Base-by-base conservation (phyloP, 2,113 vertebrate genomes). In the Xiphophorus maculatus region DNA sequence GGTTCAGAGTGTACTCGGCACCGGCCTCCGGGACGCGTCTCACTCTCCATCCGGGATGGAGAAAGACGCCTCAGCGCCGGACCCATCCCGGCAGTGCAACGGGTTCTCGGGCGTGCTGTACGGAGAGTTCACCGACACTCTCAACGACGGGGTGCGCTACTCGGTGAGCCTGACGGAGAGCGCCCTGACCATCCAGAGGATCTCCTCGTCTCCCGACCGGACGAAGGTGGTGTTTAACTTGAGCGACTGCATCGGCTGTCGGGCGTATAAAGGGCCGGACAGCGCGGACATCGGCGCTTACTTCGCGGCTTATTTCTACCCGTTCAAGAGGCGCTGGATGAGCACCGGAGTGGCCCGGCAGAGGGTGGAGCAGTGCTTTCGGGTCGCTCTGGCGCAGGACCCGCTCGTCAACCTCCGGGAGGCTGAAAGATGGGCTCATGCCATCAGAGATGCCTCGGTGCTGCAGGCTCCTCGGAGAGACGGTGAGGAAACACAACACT, bases 291-390 rank as follows among this genome's bases (percentile, higher is more conserved):
- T 79, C 13, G 92, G 88, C 27, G 94, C 94, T 30, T 93, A 91
- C 89, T 92, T 95, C 32, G 90, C 89, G 2, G 93, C 87, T 3
- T 94, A 92, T 87, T 94, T 95, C 80, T 95, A 95, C 86, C 93
- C 94, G 67, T 89, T 93, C 60, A 93, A 88, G 79, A 71, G 87
- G 82, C 82, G 91, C 65, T 94, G 94, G 94, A 93, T 94, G 92
- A 91, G 90, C 80, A 82, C 90, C 60, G 93, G 90, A 13, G 76
- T 88, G 88, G 88, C 91, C 84, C 93, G 94, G 6, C 94, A 93
- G 60, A 87, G 91, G 60, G 87, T 93, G 65, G 94, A 95, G 89
- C 94, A 93, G 87, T 81, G 92, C 77, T 94, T 95, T 86, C 86
- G 93, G 87, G 92, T 94, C 70, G 91, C 89, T 68, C 80, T 76